These are phyloP conservation scores for Hiodon tergisus DNA, from an alignment of 2,113 vertebrate species.

Conservation along the genomic window DNA sequence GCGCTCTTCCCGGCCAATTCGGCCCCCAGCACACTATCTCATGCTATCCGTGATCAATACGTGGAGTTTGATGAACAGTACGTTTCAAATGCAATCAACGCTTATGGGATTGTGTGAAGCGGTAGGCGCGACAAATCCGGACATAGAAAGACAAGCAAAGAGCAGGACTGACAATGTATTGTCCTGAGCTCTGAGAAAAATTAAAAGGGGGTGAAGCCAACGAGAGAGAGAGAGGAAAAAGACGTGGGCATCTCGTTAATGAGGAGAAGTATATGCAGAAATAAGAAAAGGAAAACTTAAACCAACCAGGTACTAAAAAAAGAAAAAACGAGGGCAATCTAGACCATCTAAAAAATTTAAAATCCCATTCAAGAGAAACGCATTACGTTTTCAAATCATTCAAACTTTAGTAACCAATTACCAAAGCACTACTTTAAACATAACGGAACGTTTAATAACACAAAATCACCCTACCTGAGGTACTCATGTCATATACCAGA, in stretches of 20 bases:
- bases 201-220: too few relatives aligned
- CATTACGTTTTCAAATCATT: too few relatives aligned
- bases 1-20: not conserved
- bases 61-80: not conserved
- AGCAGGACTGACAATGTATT: too few relatives aligned
- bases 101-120: not conserved
- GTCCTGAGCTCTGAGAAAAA: too few relatives aligned
- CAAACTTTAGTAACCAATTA: not conserved
- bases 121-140: not conserved
- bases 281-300: too few relatives aligned
- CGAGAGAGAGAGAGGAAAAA: too few relatives aligned
- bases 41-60: not conserved
- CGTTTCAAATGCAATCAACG: not conserved
- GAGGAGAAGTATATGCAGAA: too few relatives aligned
- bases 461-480: not conserved
- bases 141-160: not conserved
- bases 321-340: not conserved
- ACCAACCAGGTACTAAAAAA: too few relatives aligned
- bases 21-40: not conserved
- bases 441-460: not conserved
- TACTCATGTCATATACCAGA: not conserved
- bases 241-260: too few relatives aligned
- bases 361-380: too few relatives aligned
- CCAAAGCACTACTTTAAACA: not conserved
- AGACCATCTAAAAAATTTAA: too few relatives aligned